These are phyloP conservation scores for Ellobius talpinus DNA, from an alignment of 2,113 vertebrate species.

Conservation along the genomic window DNA sequence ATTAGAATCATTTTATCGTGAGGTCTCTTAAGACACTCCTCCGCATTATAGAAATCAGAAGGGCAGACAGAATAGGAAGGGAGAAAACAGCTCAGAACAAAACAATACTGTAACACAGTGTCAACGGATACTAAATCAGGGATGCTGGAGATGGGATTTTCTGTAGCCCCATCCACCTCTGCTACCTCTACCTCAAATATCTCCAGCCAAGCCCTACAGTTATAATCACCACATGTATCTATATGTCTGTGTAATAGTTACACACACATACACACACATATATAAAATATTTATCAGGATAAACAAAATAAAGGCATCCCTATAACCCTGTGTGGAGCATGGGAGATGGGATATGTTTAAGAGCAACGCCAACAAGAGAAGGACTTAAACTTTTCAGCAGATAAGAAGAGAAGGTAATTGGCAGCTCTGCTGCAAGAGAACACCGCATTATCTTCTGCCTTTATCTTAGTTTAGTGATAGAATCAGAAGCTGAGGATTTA, in stretches of 20 bases:
- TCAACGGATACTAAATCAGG: background rate
- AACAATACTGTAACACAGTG: slow-evolving; percentile 40
- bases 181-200: slow-evolving; percentile 62
- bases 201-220: slow-evolving; percentile 56
- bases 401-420: slow-evolving; percentile 71
- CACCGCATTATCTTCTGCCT: slow-evolving; percentile 34
- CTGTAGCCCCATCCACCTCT: slow-evolving; percentile 77
- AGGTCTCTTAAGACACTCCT: slow-evolving; percentile 22
- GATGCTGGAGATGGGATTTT: slow-evolving; percentile 64
- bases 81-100: slow-evolving; percentile 25
- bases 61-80: background rate
- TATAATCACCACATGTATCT: slow-evolving; percentile 57
- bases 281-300: slow-evolving; percentile 74
- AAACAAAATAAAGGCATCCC: slow-evolving; percentile 81
- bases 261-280: too few species aligned
- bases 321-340: slow-evolving; percentile 65
- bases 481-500: slow-evolving; percentile 75
- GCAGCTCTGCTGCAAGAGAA: slow-evolving; percentile 62
- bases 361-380: slow-evolving; percentile 63
- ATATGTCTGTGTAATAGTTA: background rate
- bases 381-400: slow-evolving; percentile 66
- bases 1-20: slow-evolving; percentile 41
- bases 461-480: slow-evolving; percentile 65
- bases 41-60: slow-evolving; percentile 14
- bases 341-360: slow-evolving; percentile 69